Evolutionary conservation across 1,140 invertebrate species (phyloP).

Genomic region (Rhyacophila brunnea): DNA sequence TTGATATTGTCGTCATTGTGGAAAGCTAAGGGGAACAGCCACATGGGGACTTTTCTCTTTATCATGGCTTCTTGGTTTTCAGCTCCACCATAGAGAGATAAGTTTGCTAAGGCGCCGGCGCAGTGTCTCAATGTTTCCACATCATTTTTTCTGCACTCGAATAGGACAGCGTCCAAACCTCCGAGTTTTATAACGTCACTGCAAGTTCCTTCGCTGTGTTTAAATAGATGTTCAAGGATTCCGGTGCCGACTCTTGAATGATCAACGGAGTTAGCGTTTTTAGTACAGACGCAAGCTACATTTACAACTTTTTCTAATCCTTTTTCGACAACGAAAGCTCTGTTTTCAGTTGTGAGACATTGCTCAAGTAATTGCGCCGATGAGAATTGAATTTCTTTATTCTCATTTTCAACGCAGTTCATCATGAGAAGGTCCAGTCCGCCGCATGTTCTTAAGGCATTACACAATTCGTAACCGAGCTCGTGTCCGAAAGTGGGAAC

Average conservation of each 20-base stretch:
- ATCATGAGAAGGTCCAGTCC: conserved; percentile 86
- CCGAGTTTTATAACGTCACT: conserved; percentile 85
- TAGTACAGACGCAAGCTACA: conserved; percentile 84
- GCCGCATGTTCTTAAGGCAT: conserved; percentile 82
- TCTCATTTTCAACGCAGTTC: conserved; percentile 69
- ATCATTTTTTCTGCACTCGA: conserved; percentile 93
- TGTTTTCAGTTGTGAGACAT: conserved; percentile 91
- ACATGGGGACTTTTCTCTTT: conserved; percentile 91
- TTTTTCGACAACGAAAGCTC: conserved; percentile 90
- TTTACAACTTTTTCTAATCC: conserved; percentile 89
- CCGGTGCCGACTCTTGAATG: conserved; percentile 90
- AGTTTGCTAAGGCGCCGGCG: conserved; percentile 92
- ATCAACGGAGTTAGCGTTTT: conserved; percentile 73
- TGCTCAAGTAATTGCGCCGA: conserved; percentile 90
- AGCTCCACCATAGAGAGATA: conserved; percentile 93
- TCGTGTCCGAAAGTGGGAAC: conserved; percentile 91
- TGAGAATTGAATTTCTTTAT: conserved; percentile 66
- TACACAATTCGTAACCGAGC: conserved; percentile 81
- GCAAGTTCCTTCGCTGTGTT: conserved; percentile 95
- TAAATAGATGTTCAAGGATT: conserved; percentile 95
- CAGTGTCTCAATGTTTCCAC: conserved; percentile 91
- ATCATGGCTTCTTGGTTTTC: conserved; percentile 99
- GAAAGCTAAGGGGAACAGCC: conserved; percentile 97
- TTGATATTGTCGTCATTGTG: conserved; percentile 95
- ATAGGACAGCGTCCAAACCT: conserved; percentile 86